A percentile compares a stretch with the other conserved stretches of the same genome.
Evolutionary conservation across 2,113 vertebrate species (phyloP).

Genomic region (Alouatta palliata): DNA sequence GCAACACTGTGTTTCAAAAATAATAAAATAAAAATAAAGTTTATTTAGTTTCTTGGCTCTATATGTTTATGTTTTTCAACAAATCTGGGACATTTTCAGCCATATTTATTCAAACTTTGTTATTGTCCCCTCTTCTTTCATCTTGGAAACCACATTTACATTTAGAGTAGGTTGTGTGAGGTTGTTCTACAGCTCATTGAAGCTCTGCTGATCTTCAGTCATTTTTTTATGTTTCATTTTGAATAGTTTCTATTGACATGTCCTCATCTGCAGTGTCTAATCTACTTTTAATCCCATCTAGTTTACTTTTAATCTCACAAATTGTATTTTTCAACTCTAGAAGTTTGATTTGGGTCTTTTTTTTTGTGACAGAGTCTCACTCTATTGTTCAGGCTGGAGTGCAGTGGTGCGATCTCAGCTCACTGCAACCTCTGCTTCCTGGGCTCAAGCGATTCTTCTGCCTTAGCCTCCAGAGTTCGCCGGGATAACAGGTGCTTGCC

Average conservation of each 20-base stretch:
- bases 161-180: not conserved
- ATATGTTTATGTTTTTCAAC: not conserved
- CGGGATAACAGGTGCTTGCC: no score
- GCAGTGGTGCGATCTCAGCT: no score
- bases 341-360: not conserved
- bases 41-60: not conserved
- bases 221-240: slow-evolving; percentile 40
- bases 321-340: slow-evolving; percentile 13
- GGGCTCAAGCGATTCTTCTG: no score
- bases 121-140: not conserved
- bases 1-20: no score
- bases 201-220: not conserved
- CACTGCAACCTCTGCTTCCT: no score
- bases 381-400: no score
- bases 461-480: no score
- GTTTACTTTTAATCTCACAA: not conserved
- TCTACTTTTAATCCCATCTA: not conserved
- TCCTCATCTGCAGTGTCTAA: not conserved
- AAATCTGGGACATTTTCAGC: not conserved
- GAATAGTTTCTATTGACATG: not conserved
- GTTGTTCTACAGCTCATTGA: not conserved
- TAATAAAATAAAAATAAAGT: no score
- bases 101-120: slow-evolving; percentile 3
- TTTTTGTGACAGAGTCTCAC: no score
- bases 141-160: not conserved